Base-by-base conservation (phyloP, 2,888 invertebrate genomes). In the Melinaea marsaeus region DNA sequence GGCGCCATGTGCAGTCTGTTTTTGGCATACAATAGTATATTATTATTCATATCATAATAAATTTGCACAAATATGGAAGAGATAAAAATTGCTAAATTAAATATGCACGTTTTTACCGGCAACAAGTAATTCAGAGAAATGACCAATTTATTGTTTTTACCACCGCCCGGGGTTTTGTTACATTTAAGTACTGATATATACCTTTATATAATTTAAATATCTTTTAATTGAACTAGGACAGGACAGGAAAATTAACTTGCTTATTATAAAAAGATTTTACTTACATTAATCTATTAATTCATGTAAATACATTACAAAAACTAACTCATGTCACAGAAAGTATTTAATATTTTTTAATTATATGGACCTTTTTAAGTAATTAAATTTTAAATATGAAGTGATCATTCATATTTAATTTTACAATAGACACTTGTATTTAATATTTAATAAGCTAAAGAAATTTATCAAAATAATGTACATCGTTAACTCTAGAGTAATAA, bases 11-110 rank as follows among this genome's bases (percentile, higher is more conserved):
- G 55, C 64, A 37, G 64, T 58, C 61, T 56, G 60, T 48, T 57
- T 64, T 60, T 66, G 69, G 61, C 58, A 61, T 32, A 72, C 71
- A 72, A 72, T 72, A 61, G 57, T 71, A 71, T 70, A 71, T 71
- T 58, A 61, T 60, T 67, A 63, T 68, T 61, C 59, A 56, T 63
- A 64, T 62, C 57, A 55, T 61, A 63, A 63, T 62, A 65, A 63
- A 42, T 51, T 61, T 13, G 55, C 33, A 61, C 63, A 56, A 64
- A 68, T 61, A 65, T 60, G 67, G 67, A 32, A 22, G 51, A 58
- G 46, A 61, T 59, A 51, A 62, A 58, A 58, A 9, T 60, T 48
- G 35, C 54, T 61, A 54, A 37, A 57, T 57, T 22, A 37, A 61
- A 55, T 55, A 51, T 45, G 34, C 11, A 64, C 42, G 47, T 32